These are phyloP conservation scores for Aramus guarauna DNA, from an alignment of 2,113 vertebrate species.

Conservation along the genomic window DNA sequence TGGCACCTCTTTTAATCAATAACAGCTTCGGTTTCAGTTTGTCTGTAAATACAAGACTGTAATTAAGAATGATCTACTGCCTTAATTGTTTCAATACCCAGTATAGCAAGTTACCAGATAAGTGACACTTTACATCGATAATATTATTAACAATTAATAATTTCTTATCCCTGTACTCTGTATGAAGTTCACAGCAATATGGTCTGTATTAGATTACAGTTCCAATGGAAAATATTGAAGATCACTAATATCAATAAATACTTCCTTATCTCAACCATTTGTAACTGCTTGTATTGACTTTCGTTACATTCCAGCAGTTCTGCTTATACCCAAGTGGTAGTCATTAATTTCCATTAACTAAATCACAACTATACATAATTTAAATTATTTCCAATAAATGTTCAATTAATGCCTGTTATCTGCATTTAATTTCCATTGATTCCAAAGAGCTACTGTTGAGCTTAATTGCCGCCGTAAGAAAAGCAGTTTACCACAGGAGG, in stretches of 20 bases:
- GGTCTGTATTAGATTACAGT: neutral
- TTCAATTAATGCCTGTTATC: conserved; percentile 26
- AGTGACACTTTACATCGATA: neutral
- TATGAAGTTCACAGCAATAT: neutral
- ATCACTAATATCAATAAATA: conserved; percentile 63
- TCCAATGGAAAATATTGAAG: conserved; percentile 43
- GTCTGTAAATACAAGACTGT: conserved; percentile 13
- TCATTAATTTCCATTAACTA: conserved; percentile 58
- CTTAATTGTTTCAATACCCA: conserved; percentile 16
- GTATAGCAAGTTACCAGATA: neutral
- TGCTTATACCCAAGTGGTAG: neutral
- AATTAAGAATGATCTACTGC: conserved; percentile 32
- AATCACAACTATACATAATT: neutral
- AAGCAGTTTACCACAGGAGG: neutral
- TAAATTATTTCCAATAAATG: conserved; percentile 50
- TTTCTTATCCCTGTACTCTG: neutral
- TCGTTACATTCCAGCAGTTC: conserved; percentile 27
- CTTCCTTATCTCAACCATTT: conserved; percentile 31
- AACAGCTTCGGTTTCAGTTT: conserved; percentile 40
- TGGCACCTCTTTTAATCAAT: conserved; percentile 59
- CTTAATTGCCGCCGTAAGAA: neutral
- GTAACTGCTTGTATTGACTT: conserved; percentile 52
- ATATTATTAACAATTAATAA: neutral
- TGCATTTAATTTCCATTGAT: conserved; percentile 58
- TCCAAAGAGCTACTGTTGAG: neutral